Conservation (phyloP, 2,113 vertebrate species). For the Cochlearius cochlearius region DNA sequence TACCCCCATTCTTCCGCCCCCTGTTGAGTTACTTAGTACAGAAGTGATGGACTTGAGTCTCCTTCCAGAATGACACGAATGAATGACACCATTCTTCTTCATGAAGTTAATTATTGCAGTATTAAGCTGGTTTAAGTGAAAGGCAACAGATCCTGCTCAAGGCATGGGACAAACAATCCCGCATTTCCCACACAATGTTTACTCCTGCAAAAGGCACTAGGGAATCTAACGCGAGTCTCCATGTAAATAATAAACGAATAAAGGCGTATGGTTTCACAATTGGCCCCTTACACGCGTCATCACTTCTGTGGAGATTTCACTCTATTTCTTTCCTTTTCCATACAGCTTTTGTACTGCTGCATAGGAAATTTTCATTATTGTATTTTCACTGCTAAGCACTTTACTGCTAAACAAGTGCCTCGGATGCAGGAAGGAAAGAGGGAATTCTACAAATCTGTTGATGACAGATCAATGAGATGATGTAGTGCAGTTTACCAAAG, state of each 20-base stretch:
- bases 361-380: not conserved
- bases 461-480: not conserved
- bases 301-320: not conserved
- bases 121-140: not conserved
- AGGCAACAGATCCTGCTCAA: not conserved
- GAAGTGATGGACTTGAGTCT: not conserved
- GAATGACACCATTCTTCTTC: fast-evolving
- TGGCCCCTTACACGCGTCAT: fast-evolving
- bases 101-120: not conserved
- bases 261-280: not conserved
- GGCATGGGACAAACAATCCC: not conserved
- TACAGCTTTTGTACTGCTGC: not conserved
- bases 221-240: not conserved
- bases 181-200: not conserved
- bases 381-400: not conserved
- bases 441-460: not conserved
- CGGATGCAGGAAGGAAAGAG: not conserved
- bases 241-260: not conserved
- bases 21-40: not conserved
- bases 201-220: not conserved
- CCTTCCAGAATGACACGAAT: not conserved
- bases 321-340: not conserved
- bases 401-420: not conserved
- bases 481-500: not conserved
- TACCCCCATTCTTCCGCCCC: not conserved